Conservation (phyloP, 2,113 vertebrate species). For the Cygnus buccinator region DNA sequence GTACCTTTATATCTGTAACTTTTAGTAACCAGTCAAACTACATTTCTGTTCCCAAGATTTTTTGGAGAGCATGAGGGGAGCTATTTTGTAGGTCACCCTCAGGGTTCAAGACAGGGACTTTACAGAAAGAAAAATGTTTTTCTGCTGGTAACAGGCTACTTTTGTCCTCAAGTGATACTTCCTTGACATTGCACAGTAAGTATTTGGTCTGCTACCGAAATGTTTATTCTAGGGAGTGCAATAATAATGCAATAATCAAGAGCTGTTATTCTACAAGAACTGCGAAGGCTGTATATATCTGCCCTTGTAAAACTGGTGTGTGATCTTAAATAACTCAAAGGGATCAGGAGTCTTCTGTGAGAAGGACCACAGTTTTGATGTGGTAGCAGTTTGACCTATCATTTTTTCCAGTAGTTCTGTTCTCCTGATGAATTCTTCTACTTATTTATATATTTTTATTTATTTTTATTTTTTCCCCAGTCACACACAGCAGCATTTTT, state of each 20-base stretch:
- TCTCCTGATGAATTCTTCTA: background rate
- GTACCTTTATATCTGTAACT: background rate
- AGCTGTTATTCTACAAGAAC: background rate
- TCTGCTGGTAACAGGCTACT: background rate
- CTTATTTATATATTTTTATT: too few relatives aligned
- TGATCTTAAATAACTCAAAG: background rate
- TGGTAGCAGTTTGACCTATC: background rate
- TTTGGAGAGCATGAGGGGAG: background rate
- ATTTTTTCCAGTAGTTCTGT: background rate
- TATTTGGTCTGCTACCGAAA: background rate
- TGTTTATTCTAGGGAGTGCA: background rate
- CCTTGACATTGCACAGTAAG: background rate
- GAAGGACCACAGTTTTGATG: background rate
- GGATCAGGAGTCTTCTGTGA: background rate
- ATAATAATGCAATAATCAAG: background rate
- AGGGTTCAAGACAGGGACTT: background rate
- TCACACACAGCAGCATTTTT: background rate
- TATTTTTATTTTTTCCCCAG: background rate
- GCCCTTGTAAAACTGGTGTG: background rate
- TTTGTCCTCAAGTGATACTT: background rate
- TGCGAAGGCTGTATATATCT: background rate
- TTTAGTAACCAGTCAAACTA: background rate
- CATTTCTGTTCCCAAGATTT: background rate
- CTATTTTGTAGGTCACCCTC: background rate
- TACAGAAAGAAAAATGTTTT: background rate